Evolutionary conservation across 2,797 vertebrate genomes (phyloP).

Genomic region (Cuculus canorus): DNA sequence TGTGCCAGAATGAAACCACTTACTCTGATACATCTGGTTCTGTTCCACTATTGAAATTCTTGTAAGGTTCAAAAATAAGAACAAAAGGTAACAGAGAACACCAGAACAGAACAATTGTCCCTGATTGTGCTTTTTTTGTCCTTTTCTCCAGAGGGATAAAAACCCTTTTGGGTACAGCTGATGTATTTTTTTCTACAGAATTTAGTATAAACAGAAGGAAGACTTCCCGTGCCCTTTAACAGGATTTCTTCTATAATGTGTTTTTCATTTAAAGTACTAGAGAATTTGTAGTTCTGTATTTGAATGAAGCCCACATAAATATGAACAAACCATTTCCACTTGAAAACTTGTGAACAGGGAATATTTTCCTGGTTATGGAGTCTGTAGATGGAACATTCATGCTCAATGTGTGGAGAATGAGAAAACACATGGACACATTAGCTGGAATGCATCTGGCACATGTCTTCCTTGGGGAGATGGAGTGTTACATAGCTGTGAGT

Average conservation of each 20-base stretch:
- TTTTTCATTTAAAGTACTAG: neutral
- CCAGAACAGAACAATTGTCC: neutral
- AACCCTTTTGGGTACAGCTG: neutral
- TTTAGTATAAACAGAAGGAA: neutral
- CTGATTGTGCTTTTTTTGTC: neutral
- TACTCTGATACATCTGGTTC: conserved; percentile 8
- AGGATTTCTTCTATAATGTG: neutral
- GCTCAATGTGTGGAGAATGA: neutral
- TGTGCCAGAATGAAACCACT: neutral
- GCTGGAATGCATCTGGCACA: conserved; percentile 36
- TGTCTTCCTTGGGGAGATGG: conserved; percentile 49
- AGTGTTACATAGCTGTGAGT: conserved; percentile 54
- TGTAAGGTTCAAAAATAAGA: conserved; percentile 9
- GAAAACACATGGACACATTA: conserved; percentile 8
- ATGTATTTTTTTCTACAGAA: neutral
- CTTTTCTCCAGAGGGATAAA: neutral
- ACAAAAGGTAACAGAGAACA: conserved; percentile 4
- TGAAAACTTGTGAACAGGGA: neutral
- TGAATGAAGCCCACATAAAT: neutral
- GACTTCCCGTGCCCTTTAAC: neutral
- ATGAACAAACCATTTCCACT: neutral
- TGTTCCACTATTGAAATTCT: conserved; percentile 11
- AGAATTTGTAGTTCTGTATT: neutral
- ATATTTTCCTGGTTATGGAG: neutral
- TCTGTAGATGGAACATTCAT: conserved; percentile 20